A percentile compares a stretch with the other conserved stretches of the same genome.
Conservation (phyloP, 2,888 invertebrate species). For the Helicoverpa assulta region DNA sequence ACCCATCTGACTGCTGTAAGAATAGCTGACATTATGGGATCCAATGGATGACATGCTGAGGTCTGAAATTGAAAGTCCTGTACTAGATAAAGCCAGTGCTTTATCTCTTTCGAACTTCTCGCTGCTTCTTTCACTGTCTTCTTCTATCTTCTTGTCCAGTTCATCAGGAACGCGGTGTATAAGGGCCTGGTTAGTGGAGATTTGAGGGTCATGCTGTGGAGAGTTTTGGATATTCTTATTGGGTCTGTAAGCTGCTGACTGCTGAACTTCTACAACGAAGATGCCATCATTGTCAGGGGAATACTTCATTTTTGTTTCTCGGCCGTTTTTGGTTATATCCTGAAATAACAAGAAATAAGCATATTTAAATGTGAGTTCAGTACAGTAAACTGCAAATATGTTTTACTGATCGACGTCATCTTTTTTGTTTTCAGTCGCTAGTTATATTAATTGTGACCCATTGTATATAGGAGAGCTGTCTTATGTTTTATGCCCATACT, state of each 20-base stretch:
- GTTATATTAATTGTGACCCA: too few relatives aligned
- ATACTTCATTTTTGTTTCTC: constrained; percentile 94
- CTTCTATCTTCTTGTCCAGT: constrained; percentile 77
- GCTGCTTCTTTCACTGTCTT: constrained; percentile 79
- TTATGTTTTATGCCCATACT: too few relatives aligned
- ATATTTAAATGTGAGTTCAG: too few relatives aligned
- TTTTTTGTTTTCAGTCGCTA: too few relatives aligned
- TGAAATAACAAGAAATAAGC: constrained; percentile 73
- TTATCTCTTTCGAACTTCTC: constrained; percentile 79
- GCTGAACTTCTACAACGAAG: constrained; percentile 93
- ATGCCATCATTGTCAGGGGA: constrained; percentile 93
- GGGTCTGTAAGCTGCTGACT: constrained; percentile 82
- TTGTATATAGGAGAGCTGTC: too few relatives aligned
- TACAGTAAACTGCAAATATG: too few relatives aligned
- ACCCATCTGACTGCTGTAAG: constrained; percentile 94
- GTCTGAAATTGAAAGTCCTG: constrained; percentile 95
- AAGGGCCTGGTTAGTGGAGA: constrained; percentile 86
- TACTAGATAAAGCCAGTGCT: constrained; percentile 91
- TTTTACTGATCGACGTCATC: too few relatives aligned
- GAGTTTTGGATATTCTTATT: constrained; percentile 77
- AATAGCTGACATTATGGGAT: constrained; percentile 93
- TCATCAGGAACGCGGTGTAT: constrained; percentile 86
- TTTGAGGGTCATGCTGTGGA: constrained; percentile 82
- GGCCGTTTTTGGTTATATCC: constrained; percentile 93
- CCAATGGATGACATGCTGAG: constrained; percentile 93